Base-by-base conservation (phyloP, 64 coral and sea anemone genomes). In the Catalaphyllia jardinei region DNA sequence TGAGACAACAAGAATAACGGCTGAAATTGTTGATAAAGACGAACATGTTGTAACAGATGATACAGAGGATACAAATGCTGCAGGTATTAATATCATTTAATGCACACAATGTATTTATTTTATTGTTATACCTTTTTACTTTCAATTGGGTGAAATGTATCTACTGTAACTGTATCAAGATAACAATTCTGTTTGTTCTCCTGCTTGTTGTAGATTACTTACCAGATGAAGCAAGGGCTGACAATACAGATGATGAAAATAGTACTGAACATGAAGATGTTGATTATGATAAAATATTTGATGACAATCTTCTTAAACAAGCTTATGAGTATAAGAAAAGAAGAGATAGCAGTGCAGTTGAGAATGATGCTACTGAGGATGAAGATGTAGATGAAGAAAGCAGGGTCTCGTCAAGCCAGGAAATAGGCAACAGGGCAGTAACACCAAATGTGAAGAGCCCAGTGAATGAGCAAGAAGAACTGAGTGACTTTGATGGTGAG, bases 281-380 rank as follows among this genome's bases (percentile, higher is more conserved):
- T 20, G 80, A 83, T 62, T 83, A 83, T 49, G 80, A 83, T 67
- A 83, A 83, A 19, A 31, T 46, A 29, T 83, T 83, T 83, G 80
- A 83, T 49, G 80, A 83, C 20, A 67, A 67, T 39, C 80, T 83
- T 67, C 61, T 83, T 17, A 30, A 10, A 83, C 19, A 67, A 67
- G 80, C 80, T n/a, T 20, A 62, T 10, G 60, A 83, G 33, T 67
- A 33, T 33, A 83, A 83, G 42, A 10, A 12, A 31, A 8, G 46
- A 83, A 39, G 42, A 24, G 60, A 67, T 12, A 20, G 30, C 33
- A 24, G 11, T 62, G 22, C 35, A 10, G 62, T 67, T 69, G 18
- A 46, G 8, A 46, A 46, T 46, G 19, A 22, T 49, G 60, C 2
- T 4, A n/a, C 19, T n/a, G 80, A 67, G 10, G 62, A 67, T 39